Conservation (phyloP, 2,797 vertebrate species). For the Lithobates sylvaticus region DNA sequence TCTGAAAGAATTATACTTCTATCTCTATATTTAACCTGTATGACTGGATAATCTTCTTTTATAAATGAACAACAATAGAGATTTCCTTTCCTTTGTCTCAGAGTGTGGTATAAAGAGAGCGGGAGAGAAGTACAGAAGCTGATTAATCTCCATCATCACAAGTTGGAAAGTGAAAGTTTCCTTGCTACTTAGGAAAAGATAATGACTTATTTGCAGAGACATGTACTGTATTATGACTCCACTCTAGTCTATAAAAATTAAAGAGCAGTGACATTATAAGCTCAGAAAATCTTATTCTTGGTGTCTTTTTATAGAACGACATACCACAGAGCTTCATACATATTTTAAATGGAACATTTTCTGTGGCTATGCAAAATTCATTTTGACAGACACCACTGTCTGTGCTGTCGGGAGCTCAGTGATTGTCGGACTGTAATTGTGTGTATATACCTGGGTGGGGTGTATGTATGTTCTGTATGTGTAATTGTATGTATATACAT, state of each 20-base stretch:
- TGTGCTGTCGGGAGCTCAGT: neutral
- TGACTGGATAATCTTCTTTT: neutral
- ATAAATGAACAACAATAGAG: neutral
- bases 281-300: slow-evolving; percentile 32
- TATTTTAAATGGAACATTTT: slow-evolving; percentile 56
- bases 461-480: neutral
- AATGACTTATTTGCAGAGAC: slow-evolving; percentile 44
- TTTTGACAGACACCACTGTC: slow-evolving; percentile 27
- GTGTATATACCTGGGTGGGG: neutral
- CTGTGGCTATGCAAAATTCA: slow-evolving; percentile 39
- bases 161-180: slow-evolving; percentile 26
- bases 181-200: slow-evolving; percentile 28
- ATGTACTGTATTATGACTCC: slow-evolving; percentile 35
- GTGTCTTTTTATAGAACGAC: slow-evolving; percentile 49
- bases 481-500: no score
- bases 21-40: neutral
- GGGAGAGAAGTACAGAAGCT: neutral
- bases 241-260: slow-evolving; percentile 51
- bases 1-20: no score
- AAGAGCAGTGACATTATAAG: slow-evolving; percentile 42
- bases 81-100: neutral
- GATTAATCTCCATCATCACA: slow-evolving; percentile 27
- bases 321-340: slow-evolving; percentile 45
- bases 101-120: neutral
- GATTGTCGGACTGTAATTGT: neutral